Evolutionary conservation across 2,888 invertebrate species (phyloP), one percentile per base, ranked within the genome.

Genomic region (Sphaeridia pumilis): DNA sequence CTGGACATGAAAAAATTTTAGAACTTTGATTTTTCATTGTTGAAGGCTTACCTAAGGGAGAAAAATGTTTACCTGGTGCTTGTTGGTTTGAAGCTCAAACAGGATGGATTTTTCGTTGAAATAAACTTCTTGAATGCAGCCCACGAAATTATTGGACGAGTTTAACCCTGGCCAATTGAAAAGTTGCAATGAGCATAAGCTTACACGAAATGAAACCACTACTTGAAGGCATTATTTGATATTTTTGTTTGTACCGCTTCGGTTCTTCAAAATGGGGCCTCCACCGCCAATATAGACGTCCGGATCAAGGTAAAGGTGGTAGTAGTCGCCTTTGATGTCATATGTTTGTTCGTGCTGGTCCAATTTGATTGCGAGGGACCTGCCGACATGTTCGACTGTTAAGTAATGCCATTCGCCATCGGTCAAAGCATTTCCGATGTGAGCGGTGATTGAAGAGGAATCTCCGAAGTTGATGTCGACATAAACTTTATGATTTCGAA

Each of bases 221-320:
- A 10, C n/a, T 31, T 31, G 10, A 31, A 31, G 7, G 31, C 10
- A 10, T 31, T 14, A 14, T 31, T 31, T 31, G 31, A 31, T 31
- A 31, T 14, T 10, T 14, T 14, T 14, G 12, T 38, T 20, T 87
- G 31, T 38, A 59, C 63, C 58, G 44, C 58, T 56, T 21, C 60
- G 45, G 34, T 61, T 59, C 35, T 59, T 63, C 26, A 62, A 45
- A 31, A 53, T 62, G 1, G 57, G 86, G 2, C 88, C 86, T 2
- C 89, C 90, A 17, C 87, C 87, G 45, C 88, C 87, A 61, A 93
- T 85, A 70, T 90, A 92, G 63, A 93, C 87, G 72, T 90, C 88
- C 31, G 93, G 92, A 74, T 93, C 92, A 60, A 93, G 87, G 65
- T 88, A 85, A 57, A 93, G 76, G 68, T 84, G 79, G 49, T 76